Evolutionary conservation across 2,113 vertebrate genomes (phyloP), one percentile per base, ranked within the genome.

Genomic region (Crotalus helleri): DNA sequence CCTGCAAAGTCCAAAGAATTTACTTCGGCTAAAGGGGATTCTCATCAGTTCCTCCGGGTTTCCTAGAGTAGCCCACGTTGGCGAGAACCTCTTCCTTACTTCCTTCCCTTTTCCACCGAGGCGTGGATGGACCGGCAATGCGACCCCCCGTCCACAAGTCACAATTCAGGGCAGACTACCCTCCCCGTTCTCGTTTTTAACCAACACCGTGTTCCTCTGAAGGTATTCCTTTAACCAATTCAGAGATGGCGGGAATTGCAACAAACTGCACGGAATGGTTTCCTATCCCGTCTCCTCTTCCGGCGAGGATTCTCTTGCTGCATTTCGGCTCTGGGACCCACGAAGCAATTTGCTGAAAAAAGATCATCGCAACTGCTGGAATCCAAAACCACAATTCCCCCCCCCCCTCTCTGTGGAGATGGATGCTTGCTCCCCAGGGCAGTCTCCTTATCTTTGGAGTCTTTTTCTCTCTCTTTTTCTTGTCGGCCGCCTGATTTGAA

Each of bases 251-350:
- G 2, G 2, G 15, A 81, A 81, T 8, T 2, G 6, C n/a, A 24
- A 23, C n/a, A 19, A 9, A 46, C 51, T 7, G 53, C 51, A 6
- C 4, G 0, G n/a, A 53, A 26, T 8, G 3, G 55, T 29, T 3
- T 24, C 88, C 10, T 6, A 6, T 5, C 87, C 21, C 8, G 39
- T 51, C 49, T 49, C 51, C 69, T 90, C 69, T 54, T 89, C 26
- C 53, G 85, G 81, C n/a, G 90, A 89, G 64, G 92, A 85, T 91
- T 92, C 29, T 33, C 87, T 12, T 87, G 93, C 51, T 59, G 55
- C 46, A 81, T 91, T 81, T 86, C 5, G 2, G 51, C 69, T 87
- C 90, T 4, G 87, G 90, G 89, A 53, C 15, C 64, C 64, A 57
- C 57, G 29, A 92, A 49, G 93, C 46, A 90, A 61, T 93, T 89